Evolutionary conservation across 2,797 vertebrate genomes (phyloP), one percentile per base, ranked within the genome.

Genomic region (Macropodus opercularis): DNA sequence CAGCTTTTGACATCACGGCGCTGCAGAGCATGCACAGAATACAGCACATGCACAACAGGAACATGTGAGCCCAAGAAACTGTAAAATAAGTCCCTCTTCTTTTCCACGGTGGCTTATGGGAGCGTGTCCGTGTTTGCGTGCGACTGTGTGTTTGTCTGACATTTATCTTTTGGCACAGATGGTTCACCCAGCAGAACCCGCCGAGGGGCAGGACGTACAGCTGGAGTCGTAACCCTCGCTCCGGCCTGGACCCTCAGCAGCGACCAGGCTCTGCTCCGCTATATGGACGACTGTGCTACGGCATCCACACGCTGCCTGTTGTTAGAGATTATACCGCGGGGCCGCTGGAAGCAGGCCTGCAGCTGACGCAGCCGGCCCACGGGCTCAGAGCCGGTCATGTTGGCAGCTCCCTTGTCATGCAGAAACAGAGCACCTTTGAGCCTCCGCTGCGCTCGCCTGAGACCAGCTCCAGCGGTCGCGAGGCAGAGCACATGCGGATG

Each of bases 1-100:
- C 94, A 1, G 95, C 95, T 17, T 96, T 96, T 15, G 95, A 97
- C 90, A 97, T 97, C 35, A 77, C 93, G 0, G 92, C 95, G 1
- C 91, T 97, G 69, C 92, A 92, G 77, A 91, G 87, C 84, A 83
- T 91, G 85, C 88, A 91, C 73, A 61, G 89, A 17, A 89, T 89
- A 3, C 90, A 89, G 52, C 86, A 88, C 78, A 85, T 89, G 60
- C 85, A 77, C 59, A 85, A 73, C 74, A 75, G 87, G 24, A 91
- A 88, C 85, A 91, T 92, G 92, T 94, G 79, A 93, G 92, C 53
- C 31, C 55, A 46, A 47, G 27, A 71, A 42, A 59, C 32, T 18
- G 19, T 18, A 15, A 24, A 54, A 9, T 12, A 53, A 68, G 41
- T 67, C 11, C 8, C 35, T 65, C 41, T 44, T 57, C 42, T 27